Evolutionary conservation across 2,797 vertebrate species (phyloP), one percentile per base, ranked within the genome.

Genomic region (Discoglossus pictus): DNA sequence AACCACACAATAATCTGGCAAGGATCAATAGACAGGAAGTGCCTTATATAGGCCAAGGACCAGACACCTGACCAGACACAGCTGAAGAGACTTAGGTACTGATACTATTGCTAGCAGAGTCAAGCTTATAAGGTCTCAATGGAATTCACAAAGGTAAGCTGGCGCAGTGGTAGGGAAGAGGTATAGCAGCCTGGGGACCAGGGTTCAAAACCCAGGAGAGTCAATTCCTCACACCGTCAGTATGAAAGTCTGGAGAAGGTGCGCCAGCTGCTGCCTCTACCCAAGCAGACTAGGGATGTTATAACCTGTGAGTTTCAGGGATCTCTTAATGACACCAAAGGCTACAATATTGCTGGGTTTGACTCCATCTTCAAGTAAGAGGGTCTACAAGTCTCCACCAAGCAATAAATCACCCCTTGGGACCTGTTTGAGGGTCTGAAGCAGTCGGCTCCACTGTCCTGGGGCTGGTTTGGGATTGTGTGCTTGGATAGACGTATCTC

Each of bases 301-400:
- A 98, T 99, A 74, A 98, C 97, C 12, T 99, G 97, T 74, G 97
- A 99, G 76, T 97, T 96, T n/a, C 96, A 98, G 86, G 97, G 97
- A 75, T 99, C 97, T 1, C 93, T 99, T n/a, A 99, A 99, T 24
- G 97, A 99, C 88, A 99, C 97, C 51, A 99, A 99, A 82, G 97
- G 97, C 46, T 99, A 99, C 90, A 99, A 99, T 86, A 99, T 99
- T 6, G 96, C 97, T 23, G 97, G 97, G 35, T 99, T 99, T 43
- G 97, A 92, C 75, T 92, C 89, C 18, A 91, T 92, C 75, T 91
- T 91, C 85, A 92, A 99, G 84, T 99, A 99, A 73, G 96, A 99
- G 97, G 97, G 97, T 73, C 91, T 99, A 50, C 97, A 99, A 80
- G 97, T 99, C 36, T 99, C 97, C n/a, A 99, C 95, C 39, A 99